Evolutionary conservation across 2,797 vertebrate genomes (phyloP), one percentile per base, ranked within the genome.

Genomic region (Myiotriccus ornatus): DNA sequence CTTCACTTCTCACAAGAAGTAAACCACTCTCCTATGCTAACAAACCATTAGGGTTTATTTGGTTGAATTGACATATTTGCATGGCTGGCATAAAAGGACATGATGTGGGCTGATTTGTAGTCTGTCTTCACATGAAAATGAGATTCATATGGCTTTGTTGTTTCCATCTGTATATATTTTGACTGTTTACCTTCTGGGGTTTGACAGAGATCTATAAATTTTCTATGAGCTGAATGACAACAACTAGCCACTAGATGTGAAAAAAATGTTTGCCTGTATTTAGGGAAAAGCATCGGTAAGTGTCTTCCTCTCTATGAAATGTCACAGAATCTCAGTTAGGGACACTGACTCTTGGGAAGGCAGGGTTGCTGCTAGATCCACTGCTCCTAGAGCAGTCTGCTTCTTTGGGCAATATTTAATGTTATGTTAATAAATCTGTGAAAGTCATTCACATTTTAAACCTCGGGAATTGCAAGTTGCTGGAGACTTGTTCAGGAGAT

Each of bases 11-110:
- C 49, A 91, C 35, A 71, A 70, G 52, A 79, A 89, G 56, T 3
- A 63, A 93, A 75, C 14, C 22, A 49, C 74, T 68, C 43, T 63
- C 10, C 55, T 70, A 5, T 70, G 74, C 3, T 7, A 93, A 50
- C 9, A 91, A 82, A 53, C 27, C 3, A 10, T 78, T 60, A 43
- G 35, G 19, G 30, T 92, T 79, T 84, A 24, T 92, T 92, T 68
- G 62, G 50, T 77, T 80, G 77, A 90, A 92, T 13, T 81, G 80
- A 79, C 11, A 18, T 68, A 68, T 84, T 79, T 74, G n/a, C 28
- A 13, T 79, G 46, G 28, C 53, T 2, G 2, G 52, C 60, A 68
- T 57, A n/a, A 82, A 93, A 68, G 14, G 27, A 12, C 37, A 57
- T 25, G 27, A 82, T 13, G 32, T 62, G 19, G 16, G 41, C 43